These are phyloP conservation scores for Goniozus legneri DNA, from an alignment of 1,140 invertebrate genomes.

Conservation along the genomic window DNA sequence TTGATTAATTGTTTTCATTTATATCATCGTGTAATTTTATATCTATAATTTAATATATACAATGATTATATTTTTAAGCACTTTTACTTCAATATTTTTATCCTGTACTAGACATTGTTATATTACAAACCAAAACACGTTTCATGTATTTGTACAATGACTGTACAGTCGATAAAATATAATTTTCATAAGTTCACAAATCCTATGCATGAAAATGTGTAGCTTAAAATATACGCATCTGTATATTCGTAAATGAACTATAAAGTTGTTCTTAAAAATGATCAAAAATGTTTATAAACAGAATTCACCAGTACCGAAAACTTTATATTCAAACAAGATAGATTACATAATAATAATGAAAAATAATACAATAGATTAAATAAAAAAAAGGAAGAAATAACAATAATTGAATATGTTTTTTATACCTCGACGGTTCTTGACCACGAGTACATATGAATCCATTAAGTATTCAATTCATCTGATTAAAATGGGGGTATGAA, in stretches of 20 bases:
- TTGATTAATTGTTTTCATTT: neutral
- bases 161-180: conserved; percentile 38
- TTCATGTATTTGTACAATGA: conserved; percentile 46
- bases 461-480: conserved; percentile 35
- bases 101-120: conserved; percentile 36
- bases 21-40: neutral
- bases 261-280: conserved; percentile 14
- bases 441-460: conserved; percentile 16
- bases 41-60: neutral
- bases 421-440: conserved; percentile 20
- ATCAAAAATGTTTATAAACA: too few relatives aligned
- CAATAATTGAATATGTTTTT: conserved; percentile 35
- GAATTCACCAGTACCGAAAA: too few relatives aligned
- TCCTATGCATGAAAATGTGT: conserved; percentile 24
- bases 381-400: conserved; percentile 53
- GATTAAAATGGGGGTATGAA: conserved; percentile 40
- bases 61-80: conserved; percentile 25
- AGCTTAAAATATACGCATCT: conserved; percentile 22
- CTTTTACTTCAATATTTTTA: conserved; percentile 35
- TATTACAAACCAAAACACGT: conserved; percentile 45
- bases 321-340: too few relatives aligned
- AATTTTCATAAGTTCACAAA: conserved; percentile 36
- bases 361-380: conserved; percentile 52
- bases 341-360: conserved; percentile 35
- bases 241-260: conserved; percentile 16